Evolutionary conservation across 2,797 vertebrate genomes (phyloP).

Genomic region (Urocyon cinereoargenteus): DNA sequence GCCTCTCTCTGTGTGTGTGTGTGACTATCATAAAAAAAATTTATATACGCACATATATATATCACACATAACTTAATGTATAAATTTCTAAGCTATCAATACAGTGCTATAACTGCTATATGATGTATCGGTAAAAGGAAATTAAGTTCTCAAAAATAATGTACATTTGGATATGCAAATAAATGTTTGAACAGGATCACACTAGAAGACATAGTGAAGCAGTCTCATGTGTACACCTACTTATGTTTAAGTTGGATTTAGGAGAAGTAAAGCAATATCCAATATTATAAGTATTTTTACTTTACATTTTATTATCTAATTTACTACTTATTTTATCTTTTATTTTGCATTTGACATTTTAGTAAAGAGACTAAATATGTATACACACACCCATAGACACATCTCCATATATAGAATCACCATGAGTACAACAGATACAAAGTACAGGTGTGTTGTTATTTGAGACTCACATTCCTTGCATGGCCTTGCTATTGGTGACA

Average conservation of each 20-base stretch:
- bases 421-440: not conserved
- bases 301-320: not conserved
- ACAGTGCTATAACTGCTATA: not conserved
- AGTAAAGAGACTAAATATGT: not conserved
- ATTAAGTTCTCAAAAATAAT: conserved; percentile 1
- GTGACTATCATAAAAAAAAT: no score
- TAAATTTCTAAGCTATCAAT: not conserved
- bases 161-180: not conserved
- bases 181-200: conserved; percentile 10
- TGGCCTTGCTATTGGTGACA: not conserved
- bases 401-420: not conserved
- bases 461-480: not conserved
- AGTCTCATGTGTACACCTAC: not conserved
- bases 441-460: not conserved
- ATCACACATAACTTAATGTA: not conserved
- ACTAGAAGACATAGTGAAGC: not conserved
- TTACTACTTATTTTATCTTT: conserved; percentile 22
- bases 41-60: no score
- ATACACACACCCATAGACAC: not conserved
- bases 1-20: no score
- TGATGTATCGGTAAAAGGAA: not conserved
- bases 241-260: conserved; percentile 1
- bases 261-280: not conserved
- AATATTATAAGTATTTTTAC: not conserved
- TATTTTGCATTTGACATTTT: not conserved